Conservation (phyloP, 2,113 vertebrate species). For the Microcebus murinus region DNA sequence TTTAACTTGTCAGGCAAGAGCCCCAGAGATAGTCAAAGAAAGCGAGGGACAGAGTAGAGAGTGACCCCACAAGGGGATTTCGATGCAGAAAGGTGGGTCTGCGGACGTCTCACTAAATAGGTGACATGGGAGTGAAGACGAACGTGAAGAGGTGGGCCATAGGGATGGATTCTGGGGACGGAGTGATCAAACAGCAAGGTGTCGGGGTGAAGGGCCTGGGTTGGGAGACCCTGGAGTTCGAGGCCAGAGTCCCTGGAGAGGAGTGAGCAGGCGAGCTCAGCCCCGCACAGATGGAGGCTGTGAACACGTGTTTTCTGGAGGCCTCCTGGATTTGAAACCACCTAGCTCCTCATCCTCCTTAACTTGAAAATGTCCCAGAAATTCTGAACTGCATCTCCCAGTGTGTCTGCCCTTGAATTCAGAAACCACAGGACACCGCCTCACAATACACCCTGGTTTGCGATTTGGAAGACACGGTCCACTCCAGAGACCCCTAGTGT, state of each 20-base stretch:
- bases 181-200: background rate
- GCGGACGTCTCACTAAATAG: background rate
- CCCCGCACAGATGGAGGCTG: accelerated
- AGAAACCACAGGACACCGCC: background rate
- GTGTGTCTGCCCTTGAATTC: background rate
- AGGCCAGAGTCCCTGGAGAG: background rate
- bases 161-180: background rate
- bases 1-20: background rate
- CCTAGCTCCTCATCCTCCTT: background rate
- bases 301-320: background rate
- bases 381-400: background rate
- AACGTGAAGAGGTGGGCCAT: background rate
- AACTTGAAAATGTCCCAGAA: background rate
- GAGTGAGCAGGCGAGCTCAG: too few species aligned
- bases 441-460: background rate
- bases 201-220: background rate
- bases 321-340: background rate
- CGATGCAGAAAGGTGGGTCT: too few species aligned
- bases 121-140: background rate
- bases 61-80: accelerated
- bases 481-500: background rate
- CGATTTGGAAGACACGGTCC: background rate
- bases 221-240: background rate
- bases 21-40: background rate
- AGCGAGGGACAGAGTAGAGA: background rate